Evolutionary conservation across 1,140 invertebrate genomes (phyloP).

Genomic region (Ectropis grisescens): DNA sequence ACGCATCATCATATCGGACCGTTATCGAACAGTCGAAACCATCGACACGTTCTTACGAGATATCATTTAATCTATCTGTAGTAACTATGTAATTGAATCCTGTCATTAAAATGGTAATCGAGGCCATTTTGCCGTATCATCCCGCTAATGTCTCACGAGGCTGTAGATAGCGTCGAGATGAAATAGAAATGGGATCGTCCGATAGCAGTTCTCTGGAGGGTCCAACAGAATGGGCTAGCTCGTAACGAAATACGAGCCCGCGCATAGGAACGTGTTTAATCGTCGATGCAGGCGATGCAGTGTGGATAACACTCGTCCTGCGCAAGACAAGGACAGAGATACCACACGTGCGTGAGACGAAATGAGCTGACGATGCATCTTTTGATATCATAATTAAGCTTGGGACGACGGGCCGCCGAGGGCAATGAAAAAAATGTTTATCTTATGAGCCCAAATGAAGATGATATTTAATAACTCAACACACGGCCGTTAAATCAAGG

Average conservation of each 20-base stretch:
- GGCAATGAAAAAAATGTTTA: slow-evolving; percentile 43
- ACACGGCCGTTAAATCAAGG: slow-evolving; percentile 29
- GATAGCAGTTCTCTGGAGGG: slow-evolving; percentile 23
- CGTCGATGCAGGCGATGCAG: slow-evolving; percentile 39
- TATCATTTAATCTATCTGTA: slow-evolving; percentile 21
- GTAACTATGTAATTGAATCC: slow-evolving; percentile 21
- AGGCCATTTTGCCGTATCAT: slow-evolving; percentile 32
- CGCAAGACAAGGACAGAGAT: slow-evolving; percentile 32
- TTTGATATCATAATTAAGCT: slow-evolving; percentile 65
- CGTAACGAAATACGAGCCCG: slow-evolving; percentile 54
- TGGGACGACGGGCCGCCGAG: slow-evolving; percentile 13
- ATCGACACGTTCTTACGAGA: slow-evolving; percentile 14
- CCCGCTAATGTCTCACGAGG: slow-evolving; percentile 19
- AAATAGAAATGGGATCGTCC: slow-evolving; percentile 31
- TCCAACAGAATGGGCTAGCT: slow-evolving; percentile 16
- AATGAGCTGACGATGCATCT: slow-evolving; percentile 34
- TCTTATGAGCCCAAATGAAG: slow-evolving; percentile 38
- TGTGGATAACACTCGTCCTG: slow-evolving; percentile 24
- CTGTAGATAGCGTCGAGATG: slow-evolving; percentile 16
- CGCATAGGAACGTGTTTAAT: slow-evolving; percentile 68
- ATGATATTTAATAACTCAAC: slow-evolving; percentile 37
- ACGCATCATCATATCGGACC: slow-evolving; percentile 6
- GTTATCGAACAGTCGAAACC: slow-evolving; percentile 10
- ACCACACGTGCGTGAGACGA: slow-evolving; percentile 20
- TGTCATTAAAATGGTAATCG: slow-evolving; percentile 13